phyloP scores from a whole-genome alignment of 2,113 vertebrate species.

The Rhadina sibilatrix region DNA sequence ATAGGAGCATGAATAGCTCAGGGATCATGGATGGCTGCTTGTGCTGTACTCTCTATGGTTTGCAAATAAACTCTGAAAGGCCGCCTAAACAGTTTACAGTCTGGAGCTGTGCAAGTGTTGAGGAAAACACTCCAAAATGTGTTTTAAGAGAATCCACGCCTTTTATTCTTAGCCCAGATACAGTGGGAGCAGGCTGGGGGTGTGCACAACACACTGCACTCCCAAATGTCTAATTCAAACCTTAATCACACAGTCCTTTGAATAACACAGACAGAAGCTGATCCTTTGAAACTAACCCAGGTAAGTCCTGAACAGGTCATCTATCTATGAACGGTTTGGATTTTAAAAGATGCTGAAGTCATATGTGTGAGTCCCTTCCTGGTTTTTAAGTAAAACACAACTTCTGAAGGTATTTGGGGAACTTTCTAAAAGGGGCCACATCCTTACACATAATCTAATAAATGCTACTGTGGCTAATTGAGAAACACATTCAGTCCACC shows the following conservation, averaged over 20 bases:
- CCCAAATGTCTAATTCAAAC: not conserved
- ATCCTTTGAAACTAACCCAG: not conserved
- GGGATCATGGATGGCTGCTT: not conserved
- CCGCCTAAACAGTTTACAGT: conserved; percentile 21
- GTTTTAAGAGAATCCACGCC: not conserved
- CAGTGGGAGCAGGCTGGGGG: accelerated
- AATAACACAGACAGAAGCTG: not conserved
- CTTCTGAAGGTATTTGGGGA: not conserved
- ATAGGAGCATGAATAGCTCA: not conserved
- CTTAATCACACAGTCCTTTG: not conserved
- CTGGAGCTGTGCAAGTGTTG: not conserved
- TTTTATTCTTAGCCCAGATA: conserved; percentile 1
- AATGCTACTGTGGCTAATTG: not conserved
- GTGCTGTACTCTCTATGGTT: not conserved
- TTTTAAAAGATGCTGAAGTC: not conserved
- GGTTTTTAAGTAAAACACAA: not conserved
- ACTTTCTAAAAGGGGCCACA: not conserved
- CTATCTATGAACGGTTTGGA: not conserved
- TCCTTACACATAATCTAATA: not conserved
- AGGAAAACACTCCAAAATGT: conserved; percentile 15
- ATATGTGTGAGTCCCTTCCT: not conserved
- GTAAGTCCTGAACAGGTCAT: not conserved
- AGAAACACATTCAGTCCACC: not conserved
- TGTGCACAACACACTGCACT: not conserved
- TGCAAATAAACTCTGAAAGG: not conserved